Percentiles rank a stretch among this genome's conserved stretches.
These are phyloP conservation scores for Pangasius djambal DNA, from an alignment of 2,797 vertebrate genomes.

Conservation along the genomic window DNA sequence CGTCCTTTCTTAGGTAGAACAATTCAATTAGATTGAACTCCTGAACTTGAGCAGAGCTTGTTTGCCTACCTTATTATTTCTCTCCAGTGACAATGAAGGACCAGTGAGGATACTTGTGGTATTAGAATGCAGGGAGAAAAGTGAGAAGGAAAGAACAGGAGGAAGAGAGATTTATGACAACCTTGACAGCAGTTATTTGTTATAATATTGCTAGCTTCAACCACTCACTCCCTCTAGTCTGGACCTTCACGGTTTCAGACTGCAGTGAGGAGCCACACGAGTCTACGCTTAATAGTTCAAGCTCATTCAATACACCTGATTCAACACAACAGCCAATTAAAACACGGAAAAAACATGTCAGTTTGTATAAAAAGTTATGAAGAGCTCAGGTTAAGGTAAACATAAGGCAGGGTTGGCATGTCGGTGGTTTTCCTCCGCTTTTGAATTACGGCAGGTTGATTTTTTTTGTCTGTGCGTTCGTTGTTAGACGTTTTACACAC, in stretches of 20 bases:
- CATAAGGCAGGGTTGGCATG: background rate
- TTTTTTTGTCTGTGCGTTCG: background rate
- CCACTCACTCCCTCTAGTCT: background rate
- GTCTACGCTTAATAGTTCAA: background rate
- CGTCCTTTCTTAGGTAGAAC: conserved; percentile 1
- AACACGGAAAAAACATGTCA: background rate
- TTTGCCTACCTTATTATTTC: background rate
- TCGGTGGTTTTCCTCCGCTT: background rate
- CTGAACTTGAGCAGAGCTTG: background rate
- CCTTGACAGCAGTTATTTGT: conserved; percentile 24
- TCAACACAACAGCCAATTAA: background rate
- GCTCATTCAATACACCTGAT: background rate
- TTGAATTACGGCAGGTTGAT: background rate
- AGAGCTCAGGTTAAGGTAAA: background rate
- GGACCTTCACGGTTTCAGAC: background rate
- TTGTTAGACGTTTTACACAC: background rate
- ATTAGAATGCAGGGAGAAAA: conserved; percentile 11
- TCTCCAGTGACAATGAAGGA: background rate
- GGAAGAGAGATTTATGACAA: conserved; percentile 10
- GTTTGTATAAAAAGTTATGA: background rate
- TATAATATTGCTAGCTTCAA: conserved; percentile 7
- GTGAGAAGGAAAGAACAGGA: background rate
- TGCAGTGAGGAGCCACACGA: background rate
- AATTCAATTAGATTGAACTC: conserved; percentile 22
- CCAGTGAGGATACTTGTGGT: background rate